Evolutionary conservation across 92 coral and sea anemone genomes (phyloP), one percentile per base, ranked within the genome.

Genomic region (Nematostella vectensis): DNA sequence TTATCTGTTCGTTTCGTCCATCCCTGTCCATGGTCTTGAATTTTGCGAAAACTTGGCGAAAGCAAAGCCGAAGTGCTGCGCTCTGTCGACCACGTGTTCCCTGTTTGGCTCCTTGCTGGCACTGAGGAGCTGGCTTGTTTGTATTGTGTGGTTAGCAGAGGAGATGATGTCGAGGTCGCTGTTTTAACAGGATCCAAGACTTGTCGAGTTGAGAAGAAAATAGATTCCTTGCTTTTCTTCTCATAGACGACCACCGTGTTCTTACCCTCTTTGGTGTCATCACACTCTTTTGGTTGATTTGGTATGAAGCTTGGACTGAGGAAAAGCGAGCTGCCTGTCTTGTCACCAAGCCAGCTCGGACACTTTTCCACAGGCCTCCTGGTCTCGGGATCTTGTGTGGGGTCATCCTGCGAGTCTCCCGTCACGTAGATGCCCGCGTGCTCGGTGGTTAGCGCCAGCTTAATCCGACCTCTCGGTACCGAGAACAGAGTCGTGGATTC

Each of bases 391-490:
- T 66, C 66, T 15, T 25, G 55, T 16, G 54, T 11, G 12, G 55
- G 39, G 38, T 54, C 72, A 29, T 66, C 72, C 15, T 54, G 62
- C 0, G 72, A 66, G 21, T 66, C 72, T 11, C 63, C 72, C 10
- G 72, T 66, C 17, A 66, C 72, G 42, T 25, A 66, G 19, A 66
- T 66, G 2, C 72, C 72, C 1, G 72, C 72, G 38, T 66, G 72
- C 16, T 62, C 42, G n/a, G 72, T 66, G 18, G 54, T 27, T 16
- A 66, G 19, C 9, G 72, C 72, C 18, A 66, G 45, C 53, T 66
- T 66, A 13, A 66, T 59, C 4, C 72, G 62, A 48, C 53, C 55
- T 1, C 26, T 45, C 9, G 51, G 51, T 4, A 19, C 4, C 4
- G 51, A 19, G 23, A 4, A 9, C 4, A 45, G 51, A 8, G 12